Evolutionary conservation across 2,113 vertebrate species (phyloP).

Genomic region (Etia nguti): DNA sequence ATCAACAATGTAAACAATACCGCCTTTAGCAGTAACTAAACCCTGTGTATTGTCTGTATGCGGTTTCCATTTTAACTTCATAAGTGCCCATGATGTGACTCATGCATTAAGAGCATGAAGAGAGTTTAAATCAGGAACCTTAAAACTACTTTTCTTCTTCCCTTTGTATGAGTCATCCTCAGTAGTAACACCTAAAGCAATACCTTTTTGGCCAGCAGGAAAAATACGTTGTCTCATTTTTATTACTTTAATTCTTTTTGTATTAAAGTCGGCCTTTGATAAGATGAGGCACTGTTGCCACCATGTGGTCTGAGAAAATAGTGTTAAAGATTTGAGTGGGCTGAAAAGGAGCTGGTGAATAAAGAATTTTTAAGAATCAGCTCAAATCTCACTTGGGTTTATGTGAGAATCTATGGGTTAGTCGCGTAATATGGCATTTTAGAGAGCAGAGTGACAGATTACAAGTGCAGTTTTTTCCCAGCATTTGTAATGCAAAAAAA

Average conservation of each 20-base stretch:
- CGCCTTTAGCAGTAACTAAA: background rate
- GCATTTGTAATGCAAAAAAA: background rate
- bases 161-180: accelerated
- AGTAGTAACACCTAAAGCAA: background rate
- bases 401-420: background rate
- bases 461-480: background rate
- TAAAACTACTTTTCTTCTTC: background rate
- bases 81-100: background rate
- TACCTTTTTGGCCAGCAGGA: background rate
- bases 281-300: constrained; percentile 60
- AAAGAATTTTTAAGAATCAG: background rate
- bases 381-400: background rate
- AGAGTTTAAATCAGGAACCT: background rate
- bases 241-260: background rate
- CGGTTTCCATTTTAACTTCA: background rate
- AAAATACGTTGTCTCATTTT: background rate
- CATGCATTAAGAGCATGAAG: background rate
- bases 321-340: background rate
- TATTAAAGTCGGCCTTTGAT: background rate
- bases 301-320: constrained; percentile 53
- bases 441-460: background rate
- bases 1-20: background rate
- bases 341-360: background rate
- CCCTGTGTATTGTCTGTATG: background rate
- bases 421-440: background rate